Evolutionary conservation across 1,140 invertebrate genomes (phyloP).

Genomic region (Bombus confusus): DNA sequence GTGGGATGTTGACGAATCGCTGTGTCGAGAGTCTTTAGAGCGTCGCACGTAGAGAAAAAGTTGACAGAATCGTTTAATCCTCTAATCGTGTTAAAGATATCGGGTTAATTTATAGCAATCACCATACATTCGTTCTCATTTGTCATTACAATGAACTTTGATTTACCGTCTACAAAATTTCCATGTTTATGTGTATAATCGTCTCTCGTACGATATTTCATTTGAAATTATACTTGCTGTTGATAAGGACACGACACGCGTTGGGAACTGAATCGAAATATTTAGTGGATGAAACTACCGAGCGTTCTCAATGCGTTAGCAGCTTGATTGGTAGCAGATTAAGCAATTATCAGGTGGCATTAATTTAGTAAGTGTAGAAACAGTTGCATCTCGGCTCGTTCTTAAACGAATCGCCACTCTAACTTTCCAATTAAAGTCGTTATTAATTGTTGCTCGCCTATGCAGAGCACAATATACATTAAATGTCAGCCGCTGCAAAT

Average conservation of each 20-base stretch:
- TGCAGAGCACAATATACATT: background rate
- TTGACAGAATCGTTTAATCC: too few relatives aligned
- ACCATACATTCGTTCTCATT: too few relatives aligned
- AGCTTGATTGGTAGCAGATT: background rate
- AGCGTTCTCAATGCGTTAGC: background rate
- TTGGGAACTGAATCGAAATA: background rate
- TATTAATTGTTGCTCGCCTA: background rate
- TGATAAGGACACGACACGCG: background rate
- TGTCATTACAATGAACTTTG: too few relatives aligned
- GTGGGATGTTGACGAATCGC: too few relatives aligned
- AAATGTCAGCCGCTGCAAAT: background rate
- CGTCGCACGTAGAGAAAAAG: too few relatives aligned
- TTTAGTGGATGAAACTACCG: background rate
- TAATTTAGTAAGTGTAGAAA: background rate
- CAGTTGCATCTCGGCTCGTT: background rate
- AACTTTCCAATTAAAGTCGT: constrained; percentile 1
- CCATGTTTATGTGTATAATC: too few relatives aligned
- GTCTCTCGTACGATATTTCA: too few relatives aligned
- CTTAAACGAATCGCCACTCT: background rate
- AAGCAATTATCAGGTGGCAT: background rate
- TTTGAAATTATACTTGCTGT: too few relatives aligned
- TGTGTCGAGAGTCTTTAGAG: too few relatives aligned
- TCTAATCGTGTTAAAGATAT: too few relatives aligned
- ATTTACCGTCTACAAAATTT: too few relatives aligned
- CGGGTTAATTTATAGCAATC: too few relatives aligned